Evolutionary conservation across 2,113 vertebrate genomes (phyloP).

Genomic region (Sorex fumeus): DNA sequence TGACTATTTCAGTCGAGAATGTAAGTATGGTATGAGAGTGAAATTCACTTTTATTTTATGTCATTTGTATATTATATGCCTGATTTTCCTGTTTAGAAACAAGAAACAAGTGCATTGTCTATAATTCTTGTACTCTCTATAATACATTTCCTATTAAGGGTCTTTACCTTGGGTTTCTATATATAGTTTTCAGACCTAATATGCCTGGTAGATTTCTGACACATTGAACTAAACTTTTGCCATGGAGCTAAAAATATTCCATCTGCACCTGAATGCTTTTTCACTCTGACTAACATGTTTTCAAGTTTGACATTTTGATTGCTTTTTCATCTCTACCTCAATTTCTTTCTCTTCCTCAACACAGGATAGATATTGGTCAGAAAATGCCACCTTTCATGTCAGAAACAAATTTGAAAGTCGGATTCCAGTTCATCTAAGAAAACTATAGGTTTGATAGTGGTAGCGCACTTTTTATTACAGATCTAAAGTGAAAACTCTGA

Average conservation of each 20-base stretch:
- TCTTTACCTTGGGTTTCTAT: neutral
- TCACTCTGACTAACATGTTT: conserved; percentile 22
- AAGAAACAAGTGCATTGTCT: neutral
- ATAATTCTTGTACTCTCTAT: neutral
- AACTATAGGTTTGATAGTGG: conserved; percentile 2
- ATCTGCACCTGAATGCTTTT: conserved; percentile 56
- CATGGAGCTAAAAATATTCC: conserved; percentile 64
- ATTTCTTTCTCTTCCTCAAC: neutral
- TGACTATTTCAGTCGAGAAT: neutral
- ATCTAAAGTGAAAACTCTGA: conserved; percentile 9
- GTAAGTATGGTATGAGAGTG: neutral
- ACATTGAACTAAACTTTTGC: conserved; percentile 27
- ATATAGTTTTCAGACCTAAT: neutral
- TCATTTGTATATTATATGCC: neutral
- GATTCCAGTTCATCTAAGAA: conserved; percentile 42
- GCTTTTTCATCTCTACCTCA: conserved; percentile 29
- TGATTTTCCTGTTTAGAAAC: conserved; percentile 23
- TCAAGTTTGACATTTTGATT: conserved; percentile 55
- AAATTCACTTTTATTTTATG: conserved; percentile 19
- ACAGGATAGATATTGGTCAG: neutral
- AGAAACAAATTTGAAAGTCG: conserved; percentile 44
- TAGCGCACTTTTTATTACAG: conserved; percentile 31
- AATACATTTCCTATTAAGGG: neutral
- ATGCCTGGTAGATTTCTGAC: neutral
- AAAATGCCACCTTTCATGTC: conserved; percentile 6